These are phyloP conservation scores for Riparia riparia DNA, from an alignment of 2,113 vertebrate genomes.

Conservation along the genomic window DNA sequence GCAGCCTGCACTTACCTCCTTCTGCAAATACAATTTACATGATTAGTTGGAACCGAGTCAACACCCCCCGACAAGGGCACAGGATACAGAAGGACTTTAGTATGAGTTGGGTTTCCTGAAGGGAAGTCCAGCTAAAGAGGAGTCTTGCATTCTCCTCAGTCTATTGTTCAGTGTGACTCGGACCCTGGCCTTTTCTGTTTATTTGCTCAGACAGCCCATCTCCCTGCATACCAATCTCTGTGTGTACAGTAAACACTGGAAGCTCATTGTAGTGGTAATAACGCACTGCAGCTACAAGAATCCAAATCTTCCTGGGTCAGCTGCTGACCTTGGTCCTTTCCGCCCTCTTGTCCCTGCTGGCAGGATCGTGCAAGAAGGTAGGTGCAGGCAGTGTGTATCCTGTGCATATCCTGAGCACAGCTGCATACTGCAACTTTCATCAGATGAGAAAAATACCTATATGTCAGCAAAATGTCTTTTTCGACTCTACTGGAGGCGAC, in stretches of 20 bases:
- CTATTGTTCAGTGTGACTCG: conserved; percentile 58
- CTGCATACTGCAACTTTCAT: background rate
- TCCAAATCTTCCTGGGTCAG: background rate
- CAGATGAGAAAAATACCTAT: background rate
- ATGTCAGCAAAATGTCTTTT: background rate
- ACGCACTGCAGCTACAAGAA: background rate
- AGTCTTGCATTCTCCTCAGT: conserved; percentile 16
- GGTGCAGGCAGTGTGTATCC: background rate
- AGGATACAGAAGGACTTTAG: conserved; percentile 69
- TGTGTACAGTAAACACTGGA: conserved; percentile 47
- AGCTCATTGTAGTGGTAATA: background rate
- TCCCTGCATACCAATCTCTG: conserved; percentile 15
- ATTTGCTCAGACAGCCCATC: conserved; percentile 32
- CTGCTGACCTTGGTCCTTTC: background rate
- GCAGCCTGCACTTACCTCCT: background rate
- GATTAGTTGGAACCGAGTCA: conserved; percentile 55
- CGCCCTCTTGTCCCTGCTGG: background rate
- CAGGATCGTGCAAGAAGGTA: background rate
- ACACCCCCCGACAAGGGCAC: conserved; percentile 14
- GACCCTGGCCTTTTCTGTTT: conserved; percentile 53
- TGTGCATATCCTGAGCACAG: background rate
- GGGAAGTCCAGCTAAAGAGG: conserved; percentile 66
- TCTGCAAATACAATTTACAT: background rate
- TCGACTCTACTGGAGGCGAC: background rate
- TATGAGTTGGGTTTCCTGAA: conserved; percentile 56